Percentiles rank a stretch among this genome's conserved stretches.
Evolutionary conservation across 2,888 invertebrate species (phyloP).

Genomic region (Bombylius major): DNA sequence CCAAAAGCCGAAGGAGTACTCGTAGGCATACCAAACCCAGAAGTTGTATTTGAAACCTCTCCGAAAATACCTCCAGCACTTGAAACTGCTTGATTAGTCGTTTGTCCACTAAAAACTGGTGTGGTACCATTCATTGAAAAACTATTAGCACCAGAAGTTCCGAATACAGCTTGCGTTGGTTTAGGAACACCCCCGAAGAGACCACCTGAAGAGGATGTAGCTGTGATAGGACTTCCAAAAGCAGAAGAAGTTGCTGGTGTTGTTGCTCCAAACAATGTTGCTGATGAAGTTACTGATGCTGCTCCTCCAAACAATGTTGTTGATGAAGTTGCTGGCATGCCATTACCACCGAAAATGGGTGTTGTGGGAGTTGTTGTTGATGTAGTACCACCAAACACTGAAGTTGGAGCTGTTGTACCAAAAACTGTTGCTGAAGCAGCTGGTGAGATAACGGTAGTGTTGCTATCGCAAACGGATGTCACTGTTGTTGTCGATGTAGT

Average conservation of each 20-base stretch:
- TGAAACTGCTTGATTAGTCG: constrained; percentile 1
- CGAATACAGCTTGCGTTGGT: constrained; percentile 27
- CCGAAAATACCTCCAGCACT: constrained; percentile 22
- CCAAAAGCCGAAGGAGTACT: constrained; percentile 3
- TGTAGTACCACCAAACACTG: not conserved
- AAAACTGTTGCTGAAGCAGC: not conserved
- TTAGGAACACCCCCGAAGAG: constrained; percentile 29
- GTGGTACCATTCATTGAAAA: not conserved
- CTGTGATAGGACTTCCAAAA: not conserved
- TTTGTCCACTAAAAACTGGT: constrained; percentile 18
- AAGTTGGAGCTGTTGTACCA: constrained; percentile 2
- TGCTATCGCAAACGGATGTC: constrained; percentile 7
- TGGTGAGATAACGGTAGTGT: not conserved
- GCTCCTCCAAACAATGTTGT: not conserved
- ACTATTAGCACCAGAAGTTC: constrained; percentile 1
- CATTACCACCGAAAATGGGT: constrained; percentile 11
- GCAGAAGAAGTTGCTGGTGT: constrained; percentile 4
- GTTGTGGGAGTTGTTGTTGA: not conserved
- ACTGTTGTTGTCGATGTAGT: constrained; percentile 6
- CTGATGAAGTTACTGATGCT: not conserved
- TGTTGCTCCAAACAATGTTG: constrained; percentile 8
- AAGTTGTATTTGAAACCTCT: not conserved
- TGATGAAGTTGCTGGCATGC: constrained; percentile 12
- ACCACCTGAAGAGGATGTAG: constrained; percentile 12
- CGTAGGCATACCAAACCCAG: not conserved